A percentile compares a stretch with the other conserved stretches of the same genome.
Evolutionary conservation across 2,797 vertebrate species (phyloP).

Genomic region (Pampus argenteus): DNA sequence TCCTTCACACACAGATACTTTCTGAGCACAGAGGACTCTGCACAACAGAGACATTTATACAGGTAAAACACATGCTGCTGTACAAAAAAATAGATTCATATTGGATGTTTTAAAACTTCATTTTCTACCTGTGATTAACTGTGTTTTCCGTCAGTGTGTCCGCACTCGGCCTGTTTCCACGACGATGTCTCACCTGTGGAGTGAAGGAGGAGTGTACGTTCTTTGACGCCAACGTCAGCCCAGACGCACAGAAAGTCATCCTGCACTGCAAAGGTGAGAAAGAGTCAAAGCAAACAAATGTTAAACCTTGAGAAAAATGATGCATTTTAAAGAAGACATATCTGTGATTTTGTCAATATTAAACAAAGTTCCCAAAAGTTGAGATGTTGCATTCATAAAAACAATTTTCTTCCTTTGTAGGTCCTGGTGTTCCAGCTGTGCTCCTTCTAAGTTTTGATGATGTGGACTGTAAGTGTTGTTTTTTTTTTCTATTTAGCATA

Average conservation of each 20-base stretch:
- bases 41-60: conserved; percentile 90
- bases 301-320: too few species aligned
- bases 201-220: conserved; percentile 89
- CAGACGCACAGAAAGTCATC: conserved; percentile 87
- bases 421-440: conserved; percentile 76
- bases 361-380: too few species aligned
- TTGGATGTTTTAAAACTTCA: background rate
- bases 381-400: background rate
- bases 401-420: conserved; percentile 24
- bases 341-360: too few species aligned
- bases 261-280: conserved; percentile 91
- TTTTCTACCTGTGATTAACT: background rate
- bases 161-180: conserved; percentile 87
- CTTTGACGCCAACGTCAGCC: conserved; percentile 89
- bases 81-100: background rate
- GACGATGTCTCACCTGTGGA: conserved; percentile 91
- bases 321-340: too few species aligned
- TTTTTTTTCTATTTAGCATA: background rate
- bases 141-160: conserved; percentile 84
- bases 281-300: too few species aligned
- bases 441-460: conserved; percentile 67
- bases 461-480: conserved; percentile 67
- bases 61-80: conserved; percentile 81
- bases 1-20: conserved; percentile 87
- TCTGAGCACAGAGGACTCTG: conserved; percentile 92